Conservation (phyloP, 1,140 invertebrate species). For the Diorhabda carinulata region DNA sequence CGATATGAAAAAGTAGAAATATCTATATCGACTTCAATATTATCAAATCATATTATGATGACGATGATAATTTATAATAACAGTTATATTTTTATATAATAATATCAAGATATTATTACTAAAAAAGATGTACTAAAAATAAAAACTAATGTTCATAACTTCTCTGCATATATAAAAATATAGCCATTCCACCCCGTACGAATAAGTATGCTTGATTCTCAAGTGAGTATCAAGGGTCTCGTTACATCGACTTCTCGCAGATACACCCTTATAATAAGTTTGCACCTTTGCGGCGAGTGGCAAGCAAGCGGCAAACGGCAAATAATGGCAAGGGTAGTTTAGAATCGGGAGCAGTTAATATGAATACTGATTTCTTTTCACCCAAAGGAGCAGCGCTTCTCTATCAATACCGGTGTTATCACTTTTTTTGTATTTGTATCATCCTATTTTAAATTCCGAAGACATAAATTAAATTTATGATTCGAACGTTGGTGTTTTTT, state of each 20-base stretch:
- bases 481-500: conserved; percentile 19
- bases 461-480: conserved; percentile 22
- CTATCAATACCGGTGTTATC: conserved; percentile 29
- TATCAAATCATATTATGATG: no score
- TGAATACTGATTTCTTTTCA: conserved; percentile 38
- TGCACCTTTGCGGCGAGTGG: conserved; percentile 35
- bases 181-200: not conserved
- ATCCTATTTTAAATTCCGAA: conserved; percentile 17
- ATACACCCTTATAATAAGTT: conserved; percentile 43
- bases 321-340: conserved; percentile 22
- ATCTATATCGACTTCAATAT: no score
- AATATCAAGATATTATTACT: no score
- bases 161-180: no score
- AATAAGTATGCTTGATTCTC: conserved; percentile 5
- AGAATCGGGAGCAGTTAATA: conserved; percentile 37
- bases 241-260: conserved; percentile 38
- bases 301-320: conserved; percentile 6
- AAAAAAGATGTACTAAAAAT: no score
- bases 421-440: conserved; percentile 25
- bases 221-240: conserved; percentile 39
- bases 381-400: conserved; percentile 23
- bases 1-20: no score
- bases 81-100: no score
- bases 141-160: no score
- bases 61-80: no score